Conservation (phyloP, 2,797 vertebrate species). For the Nannoperca australis region DNA sequence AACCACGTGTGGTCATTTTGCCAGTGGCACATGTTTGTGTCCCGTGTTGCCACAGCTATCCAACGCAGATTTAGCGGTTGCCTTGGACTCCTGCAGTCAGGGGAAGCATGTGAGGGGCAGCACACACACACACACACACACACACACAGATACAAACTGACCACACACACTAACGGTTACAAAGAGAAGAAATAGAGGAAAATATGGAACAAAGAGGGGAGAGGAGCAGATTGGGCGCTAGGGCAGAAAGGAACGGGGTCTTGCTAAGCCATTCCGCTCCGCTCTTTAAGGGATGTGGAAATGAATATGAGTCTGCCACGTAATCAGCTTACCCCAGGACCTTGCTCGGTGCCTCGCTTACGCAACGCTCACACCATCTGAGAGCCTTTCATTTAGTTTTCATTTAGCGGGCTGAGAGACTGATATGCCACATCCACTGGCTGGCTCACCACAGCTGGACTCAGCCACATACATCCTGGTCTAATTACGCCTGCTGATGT, state of each 20-base stretch:
- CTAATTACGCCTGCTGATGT: conserved; percentile 59
- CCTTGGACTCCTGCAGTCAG: conserved; percentile 37
- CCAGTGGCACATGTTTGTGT: conserved; percentile 1
- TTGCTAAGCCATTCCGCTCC: conserved; percentile 56
- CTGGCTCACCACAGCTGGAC: conserved; percentile 59
- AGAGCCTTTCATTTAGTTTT: conserved; percentile 75
- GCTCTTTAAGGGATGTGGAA: conserved; percentile 67
- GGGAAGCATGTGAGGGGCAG: conserved; percentile 8
- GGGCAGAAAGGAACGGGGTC: conserved; percentile 24
- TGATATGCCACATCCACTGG: conserved; percentile 64
- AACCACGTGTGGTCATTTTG: background rate
- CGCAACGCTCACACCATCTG: conserved; percentile 69
- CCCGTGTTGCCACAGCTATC: conserved; percentile 18
- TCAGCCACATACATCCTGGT: conserved; percentile 61
- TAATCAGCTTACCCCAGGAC: conserved; percentile 77
- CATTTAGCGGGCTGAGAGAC: conserved; percentile 60
- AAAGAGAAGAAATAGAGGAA: conserved; percentile 13
- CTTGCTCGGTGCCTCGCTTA: conserved; percentile 60
- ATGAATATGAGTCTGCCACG: conserved; percentile 73
- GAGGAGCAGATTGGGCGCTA: conserved; percentile 36
- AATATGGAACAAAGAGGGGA: conserved; percentile 25
- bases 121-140: conserved; percentile 1
- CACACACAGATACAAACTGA: conserved; percentile 21
- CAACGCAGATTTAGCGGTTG: conserved; percentile 41
- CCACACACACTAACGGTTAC: conserved; percentile 7